Evolutionary conservation across 2,888 invertebrate species (phyloP).

Genomic region (Drosophila helvetica): DNA sequence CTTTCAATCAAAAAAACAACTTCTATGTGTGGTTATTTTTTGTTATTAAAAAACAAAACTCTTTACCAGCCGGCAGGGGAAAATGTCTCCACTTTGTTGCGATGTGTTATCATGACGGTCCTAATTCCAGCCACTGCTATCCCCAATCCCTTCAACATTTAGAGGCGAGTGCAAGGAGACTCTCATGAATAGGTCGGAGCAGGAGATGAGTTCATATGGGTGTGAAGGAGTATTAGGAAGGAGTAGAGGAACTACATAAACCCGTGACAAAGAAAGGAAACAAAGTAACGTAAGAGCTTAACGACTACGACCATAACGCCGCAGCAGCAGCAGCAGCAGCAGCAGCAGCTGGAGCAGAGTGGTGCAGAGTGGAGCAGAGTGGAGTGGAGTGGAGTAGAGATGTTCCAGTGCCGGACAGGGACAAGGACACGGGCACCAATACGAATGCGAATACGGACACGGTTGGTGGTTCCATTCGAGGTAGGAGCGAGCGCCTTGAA

Average conservation of each 20-base stretch:
- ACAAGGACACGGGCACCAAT: background rate
- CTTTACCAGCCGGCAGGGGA: no score
- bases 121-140: no score
- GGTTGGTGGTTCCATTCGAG: background rate
- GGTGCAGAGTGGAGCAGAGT: no score
- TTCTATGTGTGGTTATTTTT: no score
- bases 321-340: conserved; percentile 21
- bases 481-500: background rate
- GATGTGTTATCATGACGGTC: no score
- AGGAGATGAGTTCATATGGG: background rate
- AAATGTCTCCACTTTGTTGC: no score
- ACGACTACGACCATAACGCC: conserved; percentile 35
- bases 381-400: no score
- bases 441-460: background rate
- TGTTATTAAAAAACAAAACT: no score
- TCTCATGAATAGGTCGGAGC: background rate
- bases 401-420: no score
- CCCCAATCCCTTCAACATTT: background rate
- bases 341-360: no score
- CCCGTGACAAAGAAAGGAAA: conserved; percentile 22
- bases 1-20: no score
- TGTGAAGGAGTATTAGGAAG: background rate
- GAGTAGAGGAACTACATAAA: background rate
- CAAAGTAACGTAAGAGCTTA: conserved; percentile 40
- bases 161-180: background rate